Conservation (phyloP, 2,113 vertebrate genomes). For the Prinia subflava region DNA sequence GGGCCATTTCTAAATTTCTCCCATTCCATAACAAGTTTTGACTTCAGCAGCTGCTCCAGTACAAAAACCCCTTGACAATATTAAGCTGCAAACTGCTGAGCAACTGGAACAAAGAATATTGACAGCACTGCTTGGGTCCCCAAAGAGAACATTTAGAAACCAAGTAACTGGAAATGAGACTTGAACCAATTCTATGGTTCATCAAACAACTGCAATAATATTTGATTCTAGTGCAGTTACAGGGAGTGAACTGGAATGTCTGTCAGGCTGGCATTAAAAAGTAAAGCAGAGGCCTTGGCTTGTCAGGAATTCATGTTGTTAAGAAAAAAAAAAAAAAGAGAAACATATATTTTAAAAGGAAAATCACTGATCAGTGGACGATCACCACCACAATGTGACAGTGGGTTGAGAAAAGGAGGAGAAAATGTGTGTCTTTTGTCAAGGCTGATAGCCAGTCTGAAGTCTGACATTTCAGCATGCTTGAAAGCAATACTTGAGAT, state of each 20-base stretch:
- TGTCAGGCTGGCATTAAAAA: conserved; percentile 46
- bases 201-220: conserved; percentile 40
- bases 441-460: background rate
- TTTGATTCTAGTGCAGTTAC: conserved; percentile 15
- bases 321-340: background rate
- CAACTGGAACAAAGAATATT: conserved; percentile 48
- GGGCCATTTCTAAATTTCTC: background rate
- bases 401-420: background rate
- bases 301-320: background rate
- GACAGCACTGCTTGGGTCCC: conserved; percentile 21
- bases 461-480: background rate
- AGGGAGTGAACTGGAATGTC: conserved; percentile 7
- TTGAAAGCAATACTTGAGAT: background rate
- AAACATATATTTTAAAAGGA: background rate
- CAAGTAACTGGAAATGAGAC: conserved; percentile 44
- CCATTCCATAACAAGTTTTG: background rate
- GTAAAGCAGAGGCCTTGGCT: conserved; percentile 16
- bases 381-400: background rate
- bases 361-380: background rate
- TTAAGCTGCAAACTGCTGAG: conserved; percentile 38
- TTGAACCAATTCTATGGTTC: conserved; percentile 53
- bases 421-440: background rate
- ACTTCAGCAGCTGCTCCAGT: background rate
- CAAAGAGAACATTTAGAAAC: conserved; percentile 41
- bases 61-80: background rate